Base-by-base conservation (phyloP, 2,113 vertebrate genomes). In the Guaruba guarouba region DNA sequence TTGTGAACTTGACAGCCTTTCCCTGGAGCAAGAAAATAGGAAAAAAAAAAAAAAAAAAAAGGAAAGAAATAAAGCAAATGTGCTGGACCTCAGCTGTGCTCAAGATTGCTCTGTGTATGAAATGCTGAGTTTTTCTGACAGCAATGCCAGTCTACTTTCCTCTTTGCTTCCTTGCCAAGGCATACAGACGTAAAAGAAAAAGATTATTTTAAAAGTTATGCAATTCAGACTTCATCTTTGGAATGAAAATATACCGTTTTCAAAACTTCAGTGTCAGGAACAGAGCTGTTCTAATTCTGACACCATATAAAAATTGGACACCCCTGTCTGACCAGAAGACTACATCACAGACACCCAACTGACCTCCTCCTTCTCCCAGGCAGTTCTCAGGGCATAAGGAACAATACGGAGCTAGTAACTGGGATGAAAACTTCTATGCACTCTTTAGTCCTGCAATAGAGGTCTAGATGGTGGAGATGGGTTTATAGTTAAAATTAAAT, bases 1-100 rank as follows among this genome's bases (percentile, higher is more conserved):
- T 57, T 81, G 37, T 83, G 86, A 91, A 81, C 46, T 83, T 90
- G 82, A 74, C 86, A 94, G 46, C 43, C 57, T 80, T 90, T 88
- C 64, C 82, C 88, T 68, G 46, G 28, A 83, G 31, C 14, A 70
- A 49, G 24, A 3, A 1, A 6, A 8, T 23, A 46, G 62, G 52
- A 71, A 64, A 68, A 4, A 7, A 7, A 33, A 25, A 22, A 17
- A 18, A 48, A 35, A 31, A 39, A 23, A 52, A 37, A 78, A 43
- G 5, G 28, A 57, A 77, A 55, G 9, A 33, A 63, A 82, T 22
- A 59, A 86, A 29, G 81, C 9, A 77, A 96, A 84, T 68, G 16
- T 63, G 11, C 29, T 64, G 55, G n/a, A 88, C 19, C n/a, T 90
- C 52, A 66, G 49, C 62, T 92, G 61, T 80, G 46, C 49, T 76